Percentiles rank a stretch among this genome's conserved stretches.
These are phyloP conservation scores for Acromyrmex charruanus DNA, from an alignment of 1,140 invertebrate genomes.

Conservation along the genomic window DNA sequence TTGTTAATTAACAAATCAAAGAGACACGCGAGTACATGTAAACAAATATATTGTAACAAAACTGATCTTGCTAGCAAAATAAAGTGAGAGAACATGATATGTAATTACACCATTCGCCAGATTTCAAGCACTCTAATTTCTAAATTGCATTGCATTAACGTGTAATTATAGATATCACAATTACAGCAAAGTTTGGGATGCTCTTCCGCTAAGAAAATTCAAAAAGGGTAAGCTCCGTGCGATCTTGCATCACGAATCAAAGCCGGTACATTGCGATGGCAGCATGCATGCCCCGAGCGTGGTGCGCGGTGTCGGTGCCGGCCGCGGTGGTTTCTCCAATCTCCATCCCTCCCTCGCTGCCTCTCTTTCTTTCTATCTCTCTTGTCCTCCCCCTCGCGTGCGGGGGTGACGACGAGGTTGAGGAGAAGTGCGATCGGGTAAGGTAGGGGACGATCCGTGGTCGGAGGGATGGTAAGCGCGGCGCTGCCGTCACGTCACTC, in stretches of 20 bases:
- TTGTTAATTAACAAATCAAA: background rate
- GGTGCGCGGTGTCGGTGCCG: background rate
- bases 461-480: constrained; percentile 66
- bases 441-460: constrained; percentile 15
- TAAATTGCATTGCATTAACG: background rate
- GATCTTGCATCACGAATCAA: constrained; percentile 28
- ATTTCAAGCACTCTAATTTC: background rate
- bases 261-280: constrained; percentile 19
- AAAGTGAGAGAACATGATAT: background rate
- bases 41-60: background rate
- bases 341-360: background rate
- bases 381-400: constrained; percentile 18
- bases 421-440: constrained; percentile 42
- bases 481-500: constrained; percentile 18
- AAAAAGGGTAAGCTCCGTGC: background rate
- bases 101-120: background rate
- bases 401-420: constrained; percentile 48
- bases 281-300: constrained; percentile 14
- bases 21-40: background rate
- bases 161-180: background rate
- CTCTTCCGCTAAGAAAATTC: background rate
- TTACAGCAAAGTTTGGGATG: background rate
- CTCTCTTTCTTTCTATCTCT: background rate
- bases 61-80: background rate
- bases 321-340: constrained; percentile 6